Conservation (phyloP, 1,140 invertebrate species). For the Steinernema khuongi region DNA sequence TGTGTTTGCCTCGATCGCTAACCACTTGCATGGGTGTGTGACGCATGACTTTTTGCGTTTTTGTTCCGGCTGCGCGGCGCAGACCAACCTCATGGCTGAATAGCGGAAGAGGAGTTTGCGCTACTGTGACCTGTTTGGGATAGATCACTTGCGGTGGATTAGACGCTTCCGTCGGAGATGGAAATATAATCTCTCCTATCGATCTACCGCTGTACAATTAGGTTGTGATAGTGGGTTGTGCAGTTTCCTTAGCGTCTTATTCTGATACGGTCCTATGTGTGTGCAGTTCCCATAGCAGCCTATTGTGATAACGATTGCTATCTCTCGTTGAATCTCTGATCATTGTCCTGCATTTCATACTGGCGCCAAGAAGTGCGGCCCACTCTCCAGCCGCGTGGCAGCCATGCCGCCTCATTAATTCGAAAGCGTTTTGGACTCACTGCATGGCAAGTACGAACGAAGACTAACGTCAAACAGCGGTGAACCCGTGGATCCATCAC, state of each 20-base stretch:
- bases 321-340: background rate
- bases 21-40: background rate
- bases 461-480: background rate
- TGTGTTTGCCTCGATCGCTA: background rate
- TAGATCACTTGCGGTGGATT: no score
- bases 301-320: no score
- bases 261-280: background rate
- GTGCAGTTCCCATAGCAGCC: no score
- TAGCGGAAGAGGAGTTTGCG: no score
- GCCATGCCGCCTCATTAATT: background rate
- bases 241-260: no score
- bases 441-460: background rate
- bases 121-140: no score
- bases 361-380: no score
- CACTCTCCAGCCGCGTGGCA: no score
- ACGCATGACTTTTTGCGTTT: background rate
- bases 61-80: background rate
- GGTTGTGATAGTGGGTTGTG: no score
- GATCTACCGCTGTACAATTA: background rate
- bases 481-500: background rate
- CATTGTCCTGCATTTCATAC: no score
- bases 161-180: no score
- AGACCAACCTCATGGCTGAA: no score
- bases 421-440: constrained; percentile 2
- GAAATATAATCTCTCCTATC: background rate